phyloP scores from a whole-genome alignment of 2,888 invertebrate genomes.

The Elaeidobius kamerunicus region DNA sequence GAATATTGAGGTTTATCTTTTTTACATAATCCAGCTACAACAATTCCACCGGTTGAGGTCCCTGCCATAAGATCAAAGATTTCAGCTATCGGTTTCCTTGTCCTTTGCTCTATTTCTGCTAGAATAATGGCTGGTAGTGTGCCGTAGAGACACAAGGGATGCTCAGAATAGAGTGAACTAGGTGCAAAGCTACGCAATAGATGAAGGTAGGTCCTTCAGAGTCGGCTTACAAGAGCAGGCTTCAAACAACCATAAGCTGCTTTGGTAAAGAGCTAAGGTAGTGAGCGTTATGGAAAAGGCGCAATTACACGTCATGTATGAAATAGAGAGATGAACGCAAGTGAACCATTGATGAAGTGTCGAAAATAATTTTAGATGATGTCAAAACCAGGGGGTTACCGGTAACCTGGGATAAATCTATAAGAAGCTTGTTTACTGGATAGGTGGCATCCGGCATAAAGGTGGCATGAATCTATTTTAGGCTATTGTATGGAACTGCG shows the following conservation, averaged over 20 bases:
- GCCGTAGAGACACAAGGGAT: conserved; percentile 1
- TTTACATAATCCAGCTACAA: no score
- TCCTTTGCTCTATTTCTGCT: no score
- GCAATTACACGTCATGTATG: conserved; percentile 1
- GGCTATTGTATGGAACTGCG: conserved; percentile 3
- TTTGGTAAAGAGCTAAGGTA: conserved; percentile 4
- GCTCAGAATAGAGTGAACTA: no score
- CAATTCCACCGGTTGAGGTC: no score
- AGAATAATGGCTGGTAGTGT: no score
- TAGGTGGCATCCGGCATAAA: no score
- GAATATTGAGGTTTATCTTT: no score
- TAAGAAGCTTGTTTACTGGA: conserved; percentile 2
- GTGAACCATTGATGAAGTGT: conserved; percentile 1
- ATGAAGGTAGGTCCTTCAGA: not conserved
- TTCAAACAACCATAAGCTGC: conserved; percentile 3
- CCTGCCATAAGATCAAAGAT: no score
- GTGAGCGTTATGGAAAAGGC: no score
- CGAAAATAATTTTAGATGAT: not conserved
- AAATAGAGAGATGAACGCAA: conserved; percentile 1
- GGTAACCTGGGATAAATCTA: conserved; percentile 2
- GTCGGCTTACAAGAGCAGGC: conserved; percentile 2
- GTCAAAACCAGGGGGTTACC: conserved; percentile 4
- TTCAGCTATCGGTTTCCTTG: no score
- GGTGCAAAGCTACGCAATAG: conserved; percentile 3
- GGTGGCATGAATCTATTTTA: no score